Evolutionary conservation across 1,140 invertebrate genomes (phyloP).

Genomic region (roundworm (Caenorhabditis elegans)): DNA sequence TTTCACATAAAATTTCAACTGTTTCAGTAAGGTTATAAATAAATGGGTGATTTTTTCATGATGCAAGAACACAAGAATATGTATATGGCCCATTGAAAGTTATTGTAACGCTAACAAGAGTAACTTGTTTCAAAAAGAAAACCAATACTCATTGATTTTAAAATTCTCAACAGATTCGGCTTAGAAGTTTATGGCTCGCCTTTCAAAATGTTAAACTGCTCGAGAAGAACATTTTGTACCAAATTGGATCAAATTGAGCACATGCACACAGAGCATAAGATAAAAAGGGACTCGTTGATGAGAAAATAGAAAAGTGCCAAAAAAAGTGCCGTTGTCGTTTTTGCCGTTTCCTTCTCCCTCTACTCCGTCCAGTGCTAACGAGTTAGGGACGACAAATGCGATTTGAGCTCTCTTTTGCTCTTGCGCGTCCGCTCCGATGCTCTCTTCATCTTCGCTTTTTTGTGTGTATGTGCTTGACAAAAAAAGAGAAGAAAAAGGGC

Average conservation of each 20-base stretch:
- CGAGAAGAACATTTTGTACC: conserved; percentile 10
- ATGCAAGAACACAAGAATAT: too few relatives aligned
- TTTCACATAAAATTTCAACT: too few relatives aligned
- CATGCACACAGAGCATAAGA: neutral
- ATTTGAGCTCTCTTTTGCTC: neutral
- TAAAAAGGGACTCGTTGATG: conserved; percentile 11
- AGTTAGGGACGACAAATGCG: conserved; percentile 13
- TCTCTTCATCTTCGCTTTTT: neutral
- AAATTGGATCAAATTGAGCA: conserved; percentile 18
- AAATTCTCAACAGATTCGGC: too few relatives aligned
- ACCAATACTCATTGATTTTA: too few relatives aligned
- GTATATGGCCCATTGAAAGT: too few relatives aligned
- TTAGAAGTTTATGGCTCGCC: too few relatives aligned
- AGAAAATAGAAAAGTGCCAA: conserved; percentile 17
- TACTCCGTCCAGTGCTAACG: neutral
- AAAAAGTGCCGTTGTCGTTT: neutral
- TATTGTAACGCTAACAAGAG: too few relatives aligned
- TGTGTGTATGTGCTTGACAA: neutral
- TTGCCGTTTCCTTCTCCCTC: neutral
- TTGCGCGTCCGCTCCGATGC: neutral
- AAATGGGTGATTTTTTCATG: too few relatives aligned
- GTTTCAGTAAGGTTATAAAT: too few relatives aligned
- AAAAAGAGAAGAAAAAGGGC: neutral
- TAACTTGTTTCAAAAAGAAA: too few relatives aligned
- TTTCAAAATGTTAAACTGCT: too few relatives aligned